These are phyloP conservation scores for Baccha elongata DNA, from an alignment of 2,888 invertebrate genomes.

Conservation along the genomic window DNA sequence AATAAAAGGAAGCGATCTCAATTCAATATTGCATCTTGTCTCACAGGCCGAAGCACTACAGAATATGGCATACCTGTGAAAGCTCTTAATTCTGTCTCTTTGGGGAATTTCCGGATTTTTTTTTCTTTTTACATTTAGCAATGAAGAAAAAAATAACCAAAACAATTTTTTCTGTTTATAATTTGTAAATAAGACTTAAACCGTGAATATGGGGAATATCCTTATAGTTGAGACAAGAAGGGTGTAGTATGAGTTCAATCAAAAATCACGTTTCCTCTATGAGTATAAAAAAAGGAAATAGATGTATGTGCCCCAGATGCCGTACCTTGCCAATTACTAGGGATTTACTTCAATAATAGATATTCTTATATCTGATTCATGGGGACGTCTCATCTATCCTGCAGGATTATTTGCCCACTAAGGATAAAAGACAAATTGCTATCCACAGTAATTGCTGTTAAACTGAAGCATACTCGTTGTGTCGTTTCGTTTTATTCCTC, in stretches of 20 bases:
- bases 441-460: slow-evolving; percentile 52
- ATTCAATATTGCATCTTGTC: slow-evolving; percentile 66
- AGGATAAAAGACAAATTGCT: slow-evolving; percentile 52
- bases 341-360: slow-evolving; percentile 57
- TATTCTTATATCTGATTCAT: neutral
- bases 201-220: slow-evolving; percentile 18
- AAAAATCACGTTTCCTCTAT: slow-evolving; percentile 23
- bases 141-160: slow-evolving; percentile 64
- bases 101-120: slow-evolving; percentile 17
- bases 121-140: slow-evolving; percentile 24
- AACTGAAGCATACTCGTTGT: slow-evolving; percentile 29
- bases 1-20: slow-evolving; percentile 68
- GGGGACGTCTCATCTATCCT: slow-evolving; percentile 17
- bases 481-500: neutral
- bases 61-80: slow-evolving; percentile 47
- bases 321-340: slow-evolving; percentile 62
- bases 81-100: neutral
- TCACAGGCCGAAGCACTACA: neutral
- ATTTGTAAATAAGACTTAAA: slow-evolving; percentile 35
- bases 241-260: neutral
- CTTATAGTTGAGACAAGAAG: slow-evolving; percentile 13
- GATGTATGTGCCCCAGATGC: neutral
- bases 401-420: slow-evolving; percentile 57
- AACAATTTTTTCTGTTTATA: slow-evolving; percentile 67
- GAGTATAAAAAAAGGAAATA: neutral